These are phyloP conservation scores for Rhadinocentrus ornatus DNA, from an alignment of 2,797 vertebrate genomes.

Conservation along the genomic window DNA sequence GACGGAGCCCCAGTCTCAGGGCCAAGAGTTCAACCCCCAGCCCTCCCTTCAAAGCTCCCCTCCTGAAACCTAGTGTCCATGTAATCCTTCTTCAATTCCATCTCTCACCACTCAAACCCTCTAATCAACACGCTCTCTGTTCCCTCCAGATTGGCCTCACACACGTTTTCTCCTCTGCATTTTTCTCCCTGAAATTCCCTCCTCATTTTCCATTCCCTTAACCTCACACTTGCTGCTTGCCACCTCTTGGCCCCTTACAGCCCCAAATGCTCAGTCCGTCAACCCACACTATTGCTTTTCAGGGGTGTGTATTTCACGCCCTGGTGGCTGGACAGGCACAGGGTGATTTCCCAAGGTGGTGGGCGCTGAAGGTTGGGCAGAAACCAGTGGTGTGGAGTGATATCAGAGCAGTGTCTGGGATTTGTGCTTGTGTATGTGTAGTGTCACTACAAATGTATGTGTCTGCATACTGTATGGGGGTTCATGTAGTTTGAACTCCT, in stretches of 20 bases:
- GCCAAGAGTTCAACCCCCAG: slow-evolving; percentile 68
- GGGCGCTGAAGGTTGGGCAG: slow-evolving; percentile 64
- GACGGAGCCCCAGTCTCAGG: slow-evolving; percentile 76
- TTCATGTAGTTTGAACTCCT: slow-evolving; percentile 59
- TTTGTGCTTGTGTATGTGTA: slow-evolving; percentile 37
- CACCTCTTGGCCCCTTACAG: slow-evolving; percentile 52
- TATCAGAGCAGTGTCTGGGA: slow-evolving; percentile 61
- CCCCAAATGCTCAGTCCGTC: slow-evolving; percentile 32
- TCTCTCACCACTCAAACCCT: slow-evolving; percentile 65
- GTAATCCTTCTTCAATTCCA: slow-evolving; percentile 78
- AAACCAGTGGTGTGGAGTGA: slow-evolving; percentile 74
- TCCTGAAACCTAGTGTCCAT: slow-evolving; percentile 69
- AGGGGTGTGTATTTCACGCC: slow-evolving; percentile 77
- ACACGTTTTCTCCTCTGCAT: slow-evolving; percentile 51
- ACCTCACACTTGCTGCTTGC: slow-evolving; percentile 56
- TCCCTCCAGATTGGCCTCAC: slow-evolving; percentile 44
- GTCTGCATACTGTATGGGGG: slow-evolving; percentile 55
- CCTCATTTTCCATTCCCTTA: slow-evolving; percentile 49
- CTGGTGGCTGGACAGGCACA: slow-evolving; percentile 71
- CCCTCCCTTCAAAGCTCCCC: slow-evolving; percentile 61
- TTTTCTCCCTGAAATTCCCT: slow-evolving; percentile 37
- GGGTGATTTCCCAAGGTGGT: slow-evolving; percentile 80
- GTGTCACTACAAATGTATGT: slow-evolving; percentile 54
- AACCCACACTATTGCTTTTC: slow-evolving; percentile 62
- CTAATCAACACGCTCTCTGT: slow-evolving; percentile 61